Evolutionary conservation across 1,140 invertebrate species (phyloP).

Genomic region (Vanessa atalanta): DNA sequence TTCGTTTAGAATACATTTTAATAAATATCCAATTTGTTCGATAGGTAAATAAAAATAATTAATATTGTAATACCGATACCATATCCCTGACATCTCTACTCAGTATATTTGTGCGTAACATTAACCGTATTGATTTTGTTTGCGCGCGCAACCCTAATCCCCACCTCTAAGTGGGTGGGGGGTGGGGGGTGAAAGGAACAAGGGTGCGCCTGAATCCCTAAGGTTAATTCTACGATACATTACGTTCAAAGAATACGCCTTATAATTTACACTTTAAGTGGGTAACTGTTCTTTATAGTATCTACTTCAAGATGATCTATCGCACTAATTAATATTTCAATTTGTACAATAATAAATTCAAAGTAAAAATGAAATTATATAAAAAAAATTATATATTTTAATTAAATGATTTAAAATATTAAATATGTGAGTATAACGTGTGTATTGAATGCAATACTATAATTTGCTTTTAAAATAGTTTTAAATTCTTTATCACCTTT

Average conservation of each 20-base stretch:
- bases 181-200: constrained; percentile 52
- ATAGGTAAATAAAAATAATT: constrained; percentile 6
- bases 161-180: constrained; percentile 40
- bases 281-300: not conserved
- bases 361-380: not conserved
- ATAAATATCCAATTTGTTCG: not conserved
- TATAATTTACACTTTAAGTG: constrained; percentile 35
- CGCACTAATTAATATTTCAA: no score
- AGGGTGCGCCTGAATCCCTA: constrained; percentile 66
- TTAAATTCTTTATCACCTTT: no score
- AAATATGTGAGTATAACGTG: not conserved
- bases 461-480: no score
- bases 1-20: not conserved
- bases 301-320: not conserved
- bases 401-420: constrained; percentile 13
- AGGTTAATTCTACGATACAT: constrained; percentile 69
- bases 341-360: not conserved
- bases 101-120: constrained; percentile 69
- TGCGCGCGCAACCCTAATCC: constrained; percentile 70
- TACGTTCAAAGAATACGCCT: constrained; percentile 44
- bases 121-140: constrained; percentile 74
- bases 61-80: constrained; percentile 52
- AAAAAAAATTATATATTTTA: not conserved
- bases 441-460: no score
- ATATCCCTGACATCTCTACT: constrained; percentile 64